phyloP scores from a whole-genome alignment of 2,888 invertebrate genomes.

The Lasioglossum malachurum region DNA sequence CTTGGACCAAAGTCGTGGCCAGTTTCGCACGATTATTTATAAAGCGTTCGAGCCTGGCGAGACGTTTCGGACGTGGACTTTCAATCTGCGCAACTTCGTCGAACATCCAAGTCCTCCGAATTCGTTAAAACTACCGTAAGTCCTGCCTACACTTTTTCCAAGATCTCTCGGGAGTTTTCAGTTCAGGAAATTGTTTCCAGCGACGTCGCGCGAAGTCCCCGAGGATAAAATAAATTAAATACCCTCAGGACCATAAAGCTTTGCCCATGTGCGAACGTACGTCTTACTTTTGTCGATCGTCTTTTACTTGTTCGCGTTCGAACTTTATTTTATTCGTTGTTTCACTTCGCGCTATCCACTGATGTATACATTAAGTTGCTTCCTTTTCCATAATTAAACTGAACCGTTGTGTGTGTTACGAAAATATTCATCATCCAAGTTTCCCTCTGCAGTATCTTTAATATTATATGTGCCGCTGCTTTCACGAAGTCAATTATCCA shows the following conservation, averaged over 20 bases:
- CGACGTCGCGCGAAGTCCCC: background rate
- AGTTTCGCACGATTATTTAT: background rate
- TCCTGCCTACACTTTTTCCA: background rate
- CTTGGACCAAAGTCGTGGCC: background rate
- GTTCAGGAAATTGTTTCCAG: background rate
- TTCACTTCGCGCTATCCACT: background rate
- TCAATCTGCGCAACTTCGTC: background rate
- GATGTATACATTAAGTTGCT: no score
- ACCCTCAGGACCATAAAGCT: background rate
- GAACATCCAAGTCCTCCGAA: background rate
- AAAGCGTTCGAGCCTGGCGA: background rate
- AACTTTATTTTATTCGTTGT: background rate
- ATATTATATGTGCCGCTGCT: background rate
- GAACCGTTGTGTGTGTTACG: no score
- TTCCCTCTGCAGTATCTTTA: background rate
- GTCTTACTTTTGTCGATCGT: background rate
- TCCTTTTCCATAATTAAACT: no score
- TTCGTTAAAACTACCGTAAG: conserved; percentile 2
- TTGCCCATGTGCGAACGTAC: background rate
- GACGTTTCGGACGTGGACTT: background rate
- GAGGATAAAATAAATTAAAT: background rate
- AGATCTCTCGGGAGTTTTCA: background rate
- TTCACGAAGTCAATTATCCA: background rate
- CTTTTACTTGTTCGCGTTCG: background rate
- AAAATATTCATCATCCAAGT: background rate